These are phyloP conservation scores for Scaptomyza polygonia DNA, from an alignment of 2,888 invertebrate species.

Conservation along the genomic window DNA sequence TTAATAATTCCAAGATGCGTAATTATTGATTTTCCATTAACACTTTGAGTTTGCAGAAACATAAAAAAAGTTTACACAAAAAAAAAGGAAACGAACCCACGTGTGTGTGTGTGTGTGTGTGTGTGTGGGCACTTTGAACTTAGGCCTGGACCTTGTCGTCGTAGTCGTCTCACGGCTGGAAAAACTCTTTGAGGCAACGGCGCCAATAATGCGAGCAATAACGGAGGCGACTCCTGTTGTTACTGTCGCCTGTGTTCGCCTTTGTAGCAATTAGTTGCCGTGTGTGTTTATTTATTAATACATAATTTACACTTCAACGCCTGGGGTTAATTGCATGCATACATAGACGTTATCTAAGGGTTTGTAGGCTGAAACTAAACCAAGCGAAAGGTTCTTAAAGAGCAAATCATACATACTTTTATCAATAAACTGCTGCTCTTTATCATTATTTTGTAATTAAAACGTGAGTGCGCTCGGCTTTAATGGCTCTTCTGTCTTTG, in stretches of 20 bases:
- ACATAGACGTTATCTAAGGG: slow-evolving; percentile 13
- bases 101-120: too few relatives aligned
- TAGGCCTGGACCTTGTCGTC: slow-evolving; percentile 51
- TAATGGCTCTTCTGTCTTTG: slow-evolving; percentile 30
- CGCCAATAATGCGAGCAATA: slow-evolving; percentile 32
- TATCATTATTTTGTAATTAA: slow-evolving; percentile 65
- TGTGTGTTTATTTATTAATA: slow-evolving; percentile 80
- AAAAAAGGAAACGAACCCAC: slow-evolving; percentile 33
- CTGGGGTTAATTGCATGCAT: slow-evolving; percentile 68
- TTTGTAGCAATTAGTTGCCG: slow-evolving; percentile 72
- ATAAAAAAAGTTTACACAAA: slow-evolving; percentile 23
- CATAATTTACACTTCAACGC: slow-evolving; percentile 81
- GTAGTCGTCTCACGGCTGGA: slow-evolving; percentile 58
- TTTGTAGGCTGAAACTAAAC: slow-evolving; percentile 10
- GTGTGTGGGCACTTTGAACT: slow-evolving; percentile 72
- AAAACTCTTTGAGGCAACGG: slow-evolving; percentile 64
- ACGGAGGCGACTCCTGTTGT: slow-evolving; percentile 31
- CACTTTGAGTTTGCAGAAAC: slow-evolving; percentile 60
- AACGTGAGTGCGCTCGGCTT: slow-evolving; percentile 25
- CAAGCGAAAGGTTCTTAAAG: slow-evolving; percentile 46
- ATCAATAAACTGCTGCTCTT: background rate
- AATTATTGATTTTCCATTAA: slow-evolving; percentile 82
- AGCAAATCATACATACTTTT: slow-evolving; percentile 1
- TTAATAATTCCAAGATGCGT: slow-evolving; percentile 81
- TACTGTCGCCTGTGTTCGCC: slow-evolving; percentile 46